A percentile compares a stretch with the other conserved stretches of the same genome.
Evolutionary conservation across 2,888 invertebrate genomes (phyloP).

Genomic region (Eupithecia tripunctaria): DNA sequence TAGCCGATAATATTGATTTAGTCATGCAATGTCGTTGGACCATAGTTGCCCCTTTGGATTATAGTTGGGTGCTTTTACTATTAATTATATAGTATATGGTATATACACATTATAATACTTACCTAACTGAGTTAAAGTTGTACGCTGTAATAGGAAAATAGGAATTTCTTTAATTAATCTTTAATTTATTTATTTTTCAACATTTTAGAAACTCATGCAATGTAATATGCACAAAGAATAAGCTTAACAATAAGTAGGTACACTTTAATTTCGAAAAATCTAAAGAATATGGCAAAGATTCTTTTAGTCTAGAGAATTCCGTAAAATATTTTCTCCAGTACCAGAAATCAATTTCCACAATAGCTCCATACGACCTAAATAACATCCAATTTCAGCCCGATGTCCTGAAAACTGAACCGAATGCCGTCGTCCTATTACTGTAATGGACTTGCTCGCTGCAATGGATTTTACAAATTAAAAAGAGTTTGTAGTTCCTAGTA

Average conservation of each 20-base stretch:
- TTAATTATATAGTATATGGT: too few relatives aligned
- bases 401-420: conserved; percentile 12
- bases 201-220: not conserved
- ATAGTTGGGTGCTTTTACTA: too few relatives aligned
- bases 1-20: too few relatives aligned
- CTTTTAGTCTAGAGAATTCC: not conserved
- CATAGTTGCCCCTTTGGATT: too few relatives aligned
- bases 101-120: too few relatives aligned
- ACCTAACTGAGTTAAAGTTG: too few relatives aligned
- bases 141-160: too few relatives aligned
- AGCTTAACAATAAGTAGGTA: not conserved
- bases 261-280: not conserved
- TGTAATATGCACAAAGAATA: not conserved
- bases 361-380: conserved; percentile 32
- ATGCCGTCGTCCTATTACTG: conserved; percentile 31
- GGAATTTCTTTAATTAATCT: too few relatives aligned
- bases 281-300: not conserved
- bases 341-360: conserved; percentile 17
- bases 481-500: not conserved
- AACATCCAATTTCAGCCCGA: conserved; percentile 29
- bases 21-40: too few relatives aligned
- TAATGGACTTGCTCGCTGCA: conserved; percentile 33
- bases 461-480: conserved; percentile 29
- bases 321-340: not conserved
- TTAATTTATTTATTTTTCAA: not conserved